phyloP scores from a whole-genome alignment of 2,113 vertebrate species.

The Carassius gibelio region DNA sequence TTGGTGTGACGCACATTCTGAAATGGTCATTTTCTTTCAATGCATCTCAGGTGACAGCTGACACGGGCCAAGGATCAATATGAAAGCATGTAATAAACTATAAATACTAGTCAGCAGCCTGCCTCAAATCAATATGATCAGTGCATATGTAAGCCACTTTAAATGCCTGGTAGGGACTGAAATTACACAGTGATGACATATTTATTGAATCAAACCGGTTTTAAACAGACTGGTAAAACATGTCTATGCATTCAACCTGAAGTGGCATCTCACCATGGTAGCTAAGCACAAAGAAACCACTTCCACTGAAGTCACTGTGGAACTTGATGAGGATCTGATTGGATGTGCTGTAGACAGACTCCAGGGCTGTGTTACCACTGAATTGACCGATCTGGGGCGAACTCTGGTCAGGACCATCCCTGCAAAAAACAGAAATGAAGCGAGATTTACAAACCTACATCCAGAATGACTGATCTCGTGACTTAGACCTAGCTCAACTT shows the following conservation, averaged over 20 bases:
- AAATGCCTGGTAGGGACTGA: neutral
- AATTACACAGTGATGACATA: neutral
- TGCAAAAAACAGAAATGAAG: constrained; percentile 61
- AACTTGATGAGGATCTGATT: constrained; percentile 98
- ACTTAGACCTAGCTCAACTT: neutral
- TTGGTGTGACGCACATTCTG: neutral
- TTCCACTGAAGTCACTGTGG: constrained; percentile 98
- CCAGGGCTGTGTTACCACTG: constrained; percentile 95
- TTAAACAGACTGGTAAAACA: neutral
- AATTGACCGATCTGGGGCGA: constrained; percentile 98
- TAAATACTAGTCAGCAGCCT: constrained; percentile 42
- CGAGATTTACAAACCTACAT: neutral
- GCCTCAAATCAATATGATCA: constrained; percentile 43
- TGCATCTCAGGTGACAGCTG: neutral
- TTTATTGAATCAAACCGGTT: neutral
- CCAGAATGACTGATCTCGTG: neutral
- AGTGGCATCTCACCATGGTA: constrained; percentile 86
- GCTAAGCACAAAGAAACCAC: constrained; percentile 97
- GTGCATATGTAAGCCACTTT: constrained; percentile 26
- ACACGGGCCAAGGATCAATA: constrained; percentile 36
- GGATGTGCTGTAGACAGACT: constrained; percentile 96
- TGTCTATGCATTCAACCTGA: neutral
- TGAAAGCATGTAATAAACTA: constrained; percentile 44
- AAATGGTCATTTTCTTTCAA: constrained; percentile 1
- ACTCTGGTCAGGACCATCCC: constrained; percentile 96